phyloP scores from a whole-genome alignment of 2,113 vertebrate genomes.

The Nansenia antarctica region DNA sequence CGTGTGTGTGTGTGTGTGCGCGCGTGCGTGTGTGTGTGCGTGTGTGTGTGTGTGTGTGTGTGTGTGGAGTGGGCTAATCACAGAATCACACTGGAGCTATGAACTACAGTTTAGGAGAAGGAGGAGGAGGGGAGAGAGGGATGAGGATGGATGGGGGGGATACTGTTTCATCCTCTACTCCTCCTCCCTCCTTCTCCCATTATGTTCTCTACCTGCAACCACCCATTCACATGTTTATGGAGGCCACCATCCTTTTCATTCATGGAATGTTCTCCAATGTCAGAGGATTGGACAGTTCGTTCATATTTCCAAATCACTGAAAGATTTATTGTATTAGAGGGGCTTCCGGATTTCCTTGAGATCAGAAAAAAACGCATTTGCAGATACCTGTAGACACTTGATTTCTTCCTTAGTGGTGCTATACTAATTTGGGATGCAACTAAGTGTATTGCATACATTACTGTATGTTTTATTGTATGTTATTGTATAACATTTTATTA shows the following conservation, averaged over 20 bases:
- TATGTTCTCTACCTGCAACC: conserved; percentile 60
- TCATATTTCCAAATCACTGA: conserved; percentile 26
- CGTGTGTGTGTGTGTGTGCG: background rate
- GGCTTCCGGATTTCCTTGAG: conserved; percentile 17
- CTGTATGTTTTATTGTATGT: no score
- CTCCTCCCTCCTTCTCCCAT: conserved; percentile 57
- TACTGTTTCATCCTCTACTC: conserved; percentile 40
- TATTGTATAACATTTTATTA: no score
- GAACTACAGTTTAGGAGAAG: conserved; percentile 6
- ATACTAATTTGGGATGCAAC: conserved; percentile 13
- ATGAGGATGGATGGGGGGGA: background rate
- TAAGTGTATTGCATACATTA: conserved; percentile 3
- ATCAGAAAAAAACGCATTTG: conserved; percentile 14
- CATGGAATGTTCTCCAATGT: conserved; percentile 17
- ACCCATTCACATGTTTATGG: conserved; percentile 22
- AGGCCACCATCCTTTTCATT: conserved; percentile 39
- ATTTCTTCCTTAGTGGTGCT: background rate
- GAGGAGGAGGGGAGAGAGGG: background rate
- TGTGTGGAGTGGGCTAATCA: conserved; percentile 46
- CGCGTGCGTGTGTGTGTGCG: background rate
- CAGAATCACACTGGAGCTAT: conserved; percentile 32
- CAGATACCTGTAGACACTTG: conserved; percentile 16
- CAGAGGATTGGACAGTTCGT: conserved; percentile 8
- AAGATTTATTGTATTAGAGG: conserved; percentile 20
- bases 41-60: background rate